Evolutionary conservation across 1,140 invertebrate species (phyloP), one percentile per base, ranked within the genome.

Genomic region (Euura lappo): DNA sequence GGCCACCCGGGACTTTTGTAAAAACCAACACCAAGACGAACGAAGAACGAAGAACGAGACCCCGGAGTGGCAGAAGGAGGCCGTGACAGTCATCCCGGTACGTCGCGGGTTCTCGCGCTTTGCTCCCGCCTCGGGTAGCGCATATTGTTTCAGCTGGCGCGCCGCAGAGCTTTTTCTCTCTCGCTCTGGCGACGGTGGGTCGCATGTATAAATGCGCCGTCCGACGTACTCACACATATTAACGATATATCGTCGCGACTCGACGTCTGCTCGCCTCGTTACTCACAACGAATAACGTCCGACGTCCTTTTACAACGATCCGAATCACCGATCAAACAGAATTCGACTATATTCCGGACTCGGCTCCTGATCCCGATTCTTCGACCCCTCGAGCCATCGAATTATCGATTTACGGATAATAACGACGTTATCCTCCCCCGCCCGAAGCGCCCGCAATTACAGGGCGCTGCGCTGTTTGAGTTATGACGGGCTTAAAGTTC

Each of bases 81-180:
- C 51, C 51, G 8, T 60, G 51, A 60, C 51, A 60, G 51, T 60
- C 51, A 60, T 60, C 51, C 51, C 51, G 8, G 51, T 60, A 8
- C 8, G 8, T n/a, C 13, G 8, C 8, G 8, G 51, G 51, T 60
- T 60, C 51, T 60, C 51, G 51, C 51, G 51, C 51, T 60, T n/a
- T 0, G 51, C 51, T 60, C 51, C 6, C 51, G 51, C 51, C 51
- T 60, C 51, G 51, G 28, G 28, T 28, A 28, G 28, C 28, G 51
- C 51, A 60, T 60, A 60, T 60, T 60, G 51, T 60, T 60, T 60
- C 51, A 60, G 51, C 51, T 60, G 51, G 51, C 51, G 51, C 51
- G 51, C 4, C 51, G 51, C 10, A 60, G 51, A 60, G 28, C 3
- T n/a, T 60, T 1, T 6, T 60, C 51, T 60, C 51, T n/a, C 51